Evolutionary conservation across 2,888 invertebrate genomes (phyloP).

Genomic region (Falcaria lacertinaria): DNA sequence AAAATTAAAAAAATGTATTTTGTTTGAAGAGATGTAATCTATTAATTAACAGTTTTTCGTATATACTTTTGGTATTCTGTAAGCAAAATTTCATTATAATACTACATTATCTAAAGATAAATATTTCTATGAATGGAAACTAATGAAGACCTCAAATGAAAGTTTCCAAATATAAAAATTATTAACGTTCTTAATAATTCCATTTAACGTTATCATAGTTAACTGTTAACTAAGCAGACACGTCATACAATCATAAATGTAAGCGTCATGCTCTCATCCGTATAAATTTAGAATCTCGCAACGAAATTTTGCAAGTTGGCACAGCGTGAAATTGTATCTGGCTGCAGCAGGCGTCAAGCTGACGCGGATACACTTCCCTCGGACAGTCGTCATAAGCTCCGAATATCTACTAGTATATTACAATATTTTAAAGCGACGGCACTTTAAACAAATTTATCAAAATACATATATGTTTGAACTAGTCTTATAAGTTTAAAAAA

Average conservation of each 20-base stretch:
- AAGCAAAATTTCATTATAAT: no score
- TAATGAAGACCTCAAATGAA: no score
- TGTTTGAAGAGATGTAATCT: no score
- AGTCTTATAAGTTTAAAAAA: no score
- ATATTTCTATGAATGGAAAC: no score
- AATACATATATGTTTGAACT: no score
- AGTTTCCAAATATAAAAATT: not conserved
- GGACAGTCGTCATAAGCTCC: constrained; percentile 67
- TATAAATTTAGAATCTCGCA: constrained; percentile 66
- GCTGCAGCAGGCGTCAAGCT: constrained; percentile 63
- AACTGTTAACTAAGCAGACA: constrained; percentile 28
- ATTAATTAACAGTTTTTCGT: no score
- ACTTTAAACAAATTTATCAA: no score
- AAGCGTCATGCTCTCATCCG: constrained; percentile 34
- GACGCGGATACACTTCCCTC: constrained; percentile 60
- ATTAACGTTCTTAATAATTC: constrained; percentile 10
- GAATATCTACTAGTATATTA: constrained; percentile 37
- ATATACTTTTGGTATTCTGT: no score
- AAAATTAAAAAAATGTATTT: no score
- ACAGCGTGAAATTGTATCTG: constrained; percentile 76
- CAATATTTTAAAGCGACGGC: constrained; percentile 20
- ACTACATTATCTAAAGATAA: no score
- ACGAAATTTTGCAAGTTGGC: constrained; percentile 72
- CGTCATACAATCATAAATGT: constrained; percentile 34
- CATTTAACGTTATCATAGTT: constrained; percentile 21